Conservation (phyloP, 2,113 vertebrate genomes). For the Sphaerodactylus townsendi region DNA sequence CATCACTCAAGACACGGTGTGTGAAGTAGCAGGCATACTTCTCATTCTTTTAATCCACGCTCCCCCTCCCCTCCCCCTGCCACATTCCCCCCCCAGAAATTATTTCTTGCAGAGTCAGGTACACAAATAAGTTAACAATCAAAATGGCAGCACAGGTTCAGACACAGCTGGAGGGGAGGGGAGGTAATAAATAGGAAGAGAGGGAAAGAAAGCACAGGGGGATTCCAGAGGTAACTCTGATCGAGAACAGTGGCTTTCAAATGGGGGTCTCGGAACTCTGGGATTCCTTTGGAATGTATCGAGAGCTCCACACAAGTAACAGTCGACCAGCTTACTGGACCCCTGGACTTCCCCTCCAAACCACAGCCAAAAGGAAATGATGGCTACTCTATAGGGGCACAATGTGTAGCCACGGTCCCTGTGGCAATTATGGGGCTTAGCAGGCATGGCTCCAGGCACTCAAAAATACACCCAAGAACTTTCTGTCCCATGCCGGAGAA, state of each 20-base stretch:
- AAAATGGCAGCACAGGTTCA: background rate
- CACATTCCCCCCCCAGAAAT: background rate
- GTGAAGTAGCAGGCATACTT: background rate
- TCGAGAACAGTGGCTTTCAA: background rate
- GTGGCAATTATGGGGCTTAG: background rate
- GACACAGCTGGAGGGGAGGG: background rate
- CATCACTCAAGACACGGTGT: background rate
- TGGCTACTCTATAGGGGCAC: background rate
- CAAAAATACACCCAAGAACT: background rate
- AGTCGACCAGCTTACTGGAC: background rate
- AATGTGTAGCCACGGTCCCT: background rate
- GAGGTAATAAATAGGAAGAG: conserved; percentile 18
- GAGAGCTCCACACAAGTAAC: background rate
- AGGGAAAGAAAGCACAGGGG: background rate
- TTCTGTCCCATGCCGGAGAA: background rate
- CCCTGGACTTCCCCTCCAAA: background rate
- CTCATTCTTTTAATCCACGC: conserved; percentile 10
- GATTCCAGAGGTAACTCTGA: background rate
- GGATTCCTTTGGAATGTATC: background rate
- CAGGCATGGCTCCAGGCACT: background rate
- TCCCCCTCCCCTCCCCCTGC: background rate
- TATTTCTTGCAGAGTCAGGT: background rate
- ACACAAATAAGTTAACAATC: conserved; percentile 34
- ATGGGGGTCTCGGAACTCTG: background rate
- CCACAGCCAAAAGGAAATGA: background rate